A percentile compares a stretch with the other conserved stretches of the same genome.
Evolutionary conservation across 2,113 vertebrate genomes (phyloP).

Genomic region (Taxidea taxus): DNA sequence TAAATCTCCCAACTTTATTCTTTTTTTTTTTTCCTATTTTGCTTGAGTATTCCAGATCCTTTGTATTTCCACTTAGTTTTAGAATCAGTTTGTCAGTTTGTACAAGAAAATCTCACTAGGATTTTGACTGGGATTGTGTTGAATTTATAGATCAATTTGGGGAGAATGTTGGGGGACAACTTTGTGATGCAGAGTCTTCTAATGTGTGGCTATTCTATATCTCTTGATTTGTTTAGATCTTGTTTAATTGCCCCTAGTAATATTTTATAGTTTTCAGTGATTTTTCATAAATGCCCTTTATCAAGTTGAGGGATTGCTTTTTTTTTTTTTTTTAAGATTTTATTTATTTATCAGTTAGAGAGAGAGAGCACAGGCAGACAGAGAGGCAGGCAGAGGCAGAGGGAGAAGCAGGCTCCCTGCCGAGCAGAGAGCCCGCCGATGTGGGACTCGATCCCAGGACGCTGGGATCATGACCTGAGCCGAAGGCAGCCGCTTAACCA

Average conservation of each 20-base stretch:
- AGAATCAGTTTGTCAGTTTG: not conserved
- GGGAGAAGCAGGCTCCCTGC: too few species aligned
- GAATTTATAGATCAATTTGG: conserved; percentile 3
- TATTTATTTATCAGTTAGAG: too few species aligned
- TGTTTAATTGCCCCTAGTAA: not conserved
- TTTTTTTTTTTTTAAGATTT: too few species aligned
- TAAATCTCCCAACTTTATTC: not conserved
- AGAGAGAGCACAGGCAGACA: too few species aligned
- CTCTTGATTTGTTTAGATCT: not conserved
- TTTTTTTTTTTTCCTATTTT: not conserved
- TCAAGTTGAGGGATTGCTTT: not conserved
- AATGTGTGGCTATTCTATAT: not conserved
- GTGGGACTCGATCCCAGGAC: too few species aligned
- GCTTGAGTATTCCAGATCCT: not conserved
- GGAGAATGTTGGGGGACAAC: not conserved
- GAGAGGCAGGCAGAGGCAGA: too few species aligned
- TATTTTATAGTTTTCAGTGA: not conserved
- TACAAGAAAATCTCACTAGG: not conserved
- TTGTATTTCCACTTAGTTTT: conserved; percentile 32
- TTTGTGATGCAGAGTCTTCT: not conserved
- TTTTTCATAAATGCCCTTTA: not conserved
- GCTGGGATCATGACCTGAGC: too few species aligned
- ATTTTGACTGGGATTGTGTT: not conserved
- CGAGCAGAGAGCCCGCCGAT: too few species aligned
- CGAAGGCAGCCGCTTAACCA: too few species aligned